Evolutionary conservation across 2,113 vertebrate genomes (phyloP).

Genomic region (Datnioides undecimradiatus): DNA sequence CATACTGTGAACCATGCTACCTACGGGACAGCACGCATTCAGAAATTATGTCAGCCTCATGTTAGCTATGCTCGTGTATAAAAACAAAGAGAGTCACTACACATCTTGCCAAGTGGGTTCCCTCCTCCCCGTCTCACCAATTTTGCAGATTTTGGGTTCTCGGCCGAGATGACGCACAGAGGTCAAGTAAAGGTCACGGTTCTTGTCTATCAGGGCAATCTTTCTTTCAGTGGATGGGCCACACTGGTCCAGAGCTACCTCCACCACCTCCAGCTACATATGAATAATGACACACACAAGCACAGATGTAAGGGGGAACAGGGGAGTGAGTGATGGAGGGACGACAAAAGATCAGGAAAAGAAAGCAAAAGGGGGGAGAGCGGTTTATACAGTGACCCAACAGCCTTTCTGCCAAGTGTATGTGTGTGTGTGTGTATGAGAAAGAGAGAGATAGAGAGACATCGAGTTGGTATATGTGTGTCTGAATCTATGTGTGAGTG

Average conservation of each 20-base stretch:
- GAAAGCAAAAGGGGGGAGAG: constrained; percentile 30
- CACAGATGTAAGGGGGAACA: constrained; percentile 26
- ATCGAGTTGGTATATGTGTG: constrained; percentile 2
- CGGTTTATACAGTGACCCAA: constrained; percentile 38
- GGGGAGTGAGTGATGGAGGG: constrained; percentile 36
- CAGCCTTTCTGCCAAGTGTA: constrained; percentile 5
- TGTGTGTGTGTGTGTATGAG: constrained; percentile 6
- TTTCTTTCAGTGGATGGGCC: constrained; percentile 92
- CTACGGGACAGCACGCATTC: constrained; percentile 74
- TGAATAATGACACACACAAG: constrained; percentile 40
- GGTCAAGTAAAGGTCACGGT: constrained; percentile 94
- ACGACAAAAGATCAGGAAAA: constrained; percentile 55
- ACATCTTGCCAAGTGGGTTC: not conserved
- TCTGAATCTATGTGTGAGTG: constrained; percentile 31
- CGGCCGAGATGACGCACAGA: constrained; percentile 90
- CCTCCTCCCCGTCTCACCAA: constrained; percentile 84
- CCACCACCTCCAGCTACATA: constrained; percentile 91
- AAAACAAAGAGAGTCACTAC: not conserved
- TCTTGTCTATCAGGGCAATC: constrained; percentile 96
- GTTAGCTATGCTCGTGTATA: not conserved
- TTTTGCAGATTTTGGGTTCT: constrained; percentile 92
- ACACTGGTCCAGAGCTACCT: constrained; percentile 94
- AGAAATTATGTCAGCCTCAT: not conserved
- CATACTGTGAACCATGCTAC: constrained; percentile 93
- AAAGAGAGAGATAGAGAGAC: not conserved